Evolutionary conservation across 2,797 vertebrate species (phyloP), one percentile per base, ranked within the genome.

Genomic region (Tenualosa thibaudeaui): DNA sequence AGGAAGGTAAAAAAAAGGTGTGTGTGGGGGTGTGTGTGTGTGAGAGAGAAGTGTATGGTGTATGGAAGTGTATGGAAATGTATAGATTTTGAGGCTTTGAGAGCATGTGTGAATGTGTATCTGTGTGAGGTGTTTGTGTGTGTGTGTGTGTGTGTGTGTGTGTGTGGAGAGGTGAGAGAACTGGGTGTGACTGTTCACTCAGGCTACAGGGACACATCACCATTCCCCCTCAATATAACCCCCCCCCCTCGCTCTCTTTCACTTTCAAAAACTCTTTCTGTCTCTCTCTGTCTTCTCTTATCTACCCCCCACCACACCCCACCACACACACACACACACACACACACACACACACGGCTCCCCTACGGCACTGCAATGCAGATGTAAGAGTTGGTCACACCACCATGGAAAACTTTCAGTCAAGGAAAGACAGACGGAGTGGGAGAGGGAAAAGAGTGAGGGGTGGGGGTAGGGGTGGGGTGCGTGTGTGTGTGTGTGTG

Each of bases 331-430:
- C 60, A 62, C 60, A 62, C 60, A 62, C 60, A 62, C 65, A 68
- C n/a, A 68, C 65, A 37, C 26, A 71, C 65, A 37, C 65, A 71
- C 65, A 37, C 5, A 24, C 60, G 49, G 40, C 31, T 37, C 5
- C 24, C 62, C 17, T 82, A 85, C 89, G 81, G 92, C 91, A 93
- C 95, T 94, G 94, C 95, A 96, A 92, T 96, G 95, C 94, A 95
- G 94, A 95, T 95, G 90, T 91, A 90, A 87, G 90, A 31, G 90
- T 89, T 86, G 65, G 65, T 71, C 65, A 83, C 87, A 90, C 82
- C 89, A 90, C 71, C 86, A 89, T 89, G 81, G 89, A 81, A 91
- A 92, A 94, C 89, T 90, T 92, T 89, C 86, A 89, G 84, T 89
- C 86, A 85, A 53, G 49, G 56, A 84, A 88, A 88, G 86, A 88